These are phyloP conservation scores for Hylia prasina DNA, from an alignment of 2,113 vertebrate genomes.

Conservation along the genomic window DNA sequence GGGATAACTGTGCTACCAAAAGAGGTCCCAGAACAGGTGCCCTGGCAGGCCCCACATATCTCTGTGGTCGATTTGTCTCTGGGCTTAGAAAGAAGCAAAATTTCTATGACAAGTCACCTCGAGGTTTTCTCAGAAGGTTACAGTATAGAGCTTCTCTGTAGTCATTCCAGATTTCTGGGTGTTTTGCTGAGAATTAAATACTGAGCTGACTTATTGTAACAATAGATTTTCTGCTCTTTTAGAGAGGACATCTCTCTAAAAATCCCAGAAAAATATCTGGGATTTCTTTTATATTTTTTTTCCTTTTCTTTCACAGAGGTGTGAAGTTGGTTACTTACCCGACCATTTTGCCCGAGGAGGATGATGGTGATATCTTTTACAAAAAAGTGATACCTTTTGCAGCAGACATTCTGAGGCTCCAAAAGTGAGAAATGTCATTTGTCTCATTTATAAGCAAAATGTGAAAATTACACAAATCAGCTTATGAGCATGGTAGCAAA, in stretches of 20 bases:
- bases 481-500: not conserved
- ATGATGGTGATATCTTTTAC: not conserved
- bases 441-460: not conserved
- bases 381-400: not conserved
- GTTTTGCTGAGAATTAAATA: not conserved
- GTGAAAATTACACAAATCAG: not conserved
- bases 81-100: not conserved
- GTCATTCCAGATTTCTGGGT: not conserved
- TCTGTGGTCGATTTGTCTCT: not conserved
- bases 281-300: not conserved
- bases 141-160: not conserved
- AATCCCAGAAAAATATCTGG: not conserved
- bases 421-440: not conserved
- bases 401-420: not conserved
- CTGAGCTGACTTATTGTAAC: not conserved
- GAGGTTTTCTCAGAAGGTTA: not conserved
- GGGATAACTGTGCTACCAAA: not conserved
- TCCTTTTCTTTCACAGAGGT: not conserved
- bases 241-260: not conserved
- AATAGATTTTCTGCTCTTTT: not conserved
- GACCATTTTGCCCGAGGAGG: not conserved
- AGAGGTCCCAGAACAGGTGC: not conserved
- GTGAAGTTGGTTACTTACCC: not conserved
- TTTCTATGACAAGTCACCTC: not conserved
- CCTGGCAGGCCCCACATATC: not conserved